Evolutionary conservation across 2,888 invertebrate genomes (phyloP), one percentile per base, ranked within the genome.

Genomic region (Autographa gamma): DNA sequence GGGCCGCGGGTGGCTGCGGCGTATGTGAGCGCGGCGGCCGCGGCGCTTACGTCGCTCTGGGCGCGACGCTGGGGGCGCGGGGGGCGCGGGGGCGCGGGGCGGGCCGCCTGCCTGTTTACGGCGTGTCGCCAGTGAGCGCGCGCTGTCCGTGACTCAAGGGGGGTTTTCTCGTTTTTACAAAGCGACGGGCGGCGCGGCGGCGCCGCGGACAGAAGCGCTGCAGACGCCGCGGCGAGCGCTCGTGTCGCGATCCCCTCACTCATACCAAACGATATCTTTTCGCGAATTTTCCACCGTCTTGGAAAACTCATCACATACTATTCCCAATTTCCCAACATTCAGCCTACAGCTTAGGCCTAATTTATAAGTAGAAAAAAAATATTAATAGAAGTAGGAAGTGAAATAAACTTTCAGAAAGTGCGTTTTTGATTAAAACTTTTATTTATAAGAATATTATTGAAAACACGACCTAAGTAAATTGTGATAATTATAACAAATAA

Each of bases 211-310:
- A 95, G 89, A 91, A 88, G 94, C 95, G 95, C 93, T 92, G 90
- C 90, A 86, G 85, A 86, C 93, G 93, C 88, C 92, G 95, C 91
- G 92, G 89, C 82, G 92, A 93, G 92, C 93, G 95, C 93, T 92
- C 90, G 93, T 89, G 87, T 89, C 89, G 88, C 86, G 80, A 77
- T 71, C 65, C 52, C 61, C 62, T 71, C 48, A 66, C 68, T 66
- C 68, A 71, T 64, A 62, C 66, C 80, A 77, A 80, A 48, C 54
- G 13, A 68, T 61, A 59, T 31, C 75, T 86, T 86, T 87, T 76
- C 91, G 90, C 88, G 87, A 89, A 85, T 89, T 88, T 87, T 85
- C 84, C 84, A 85, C 79, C 82, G 79, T 34, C 71, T 71, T 76
- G 81, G 78, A 86, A 87, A 87, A 84, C 70, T 77, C 67, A 71